Conservation (phyloP, 2,888 invertebrate genomes). For the Melanargia galathea region DNA sequence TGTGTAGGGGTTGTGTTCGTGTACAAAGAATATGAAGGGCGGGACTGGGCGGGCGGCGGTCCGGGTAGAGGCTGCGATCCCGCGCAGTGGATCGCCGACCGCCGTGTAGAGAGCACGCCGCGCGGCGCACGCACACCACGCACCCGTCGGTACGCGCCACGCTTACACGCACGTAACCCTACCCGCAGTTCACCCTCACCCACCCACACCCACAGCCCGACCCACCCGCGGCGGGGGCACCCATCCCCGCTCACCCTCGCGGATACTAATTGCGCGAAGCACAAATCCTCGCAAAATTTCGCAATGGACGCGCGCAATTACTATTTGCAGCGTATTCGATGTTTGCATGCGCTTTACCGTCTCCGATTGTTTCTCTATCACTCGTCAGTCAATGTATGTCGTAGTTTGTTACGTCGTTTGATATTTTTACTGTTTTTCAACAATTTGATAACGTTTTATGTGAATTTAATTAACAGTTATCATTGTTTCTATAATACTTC, state of each 20-base stretch:
- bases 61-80: constrained; percentile 59
- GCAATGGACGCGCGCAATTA: constrained; percentile 44
- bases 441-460: not conserved
- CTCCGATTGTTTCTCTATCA: constrained; percentile 25
- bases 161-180: constrained; percentile 64
- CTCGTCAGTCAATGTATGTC: constrained; percentile 34
- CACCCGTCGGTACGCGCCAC: constrained; percentile 78
- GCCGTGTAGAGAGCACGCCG: constrained; percentile 77
- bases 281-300: constrained; percentile 40
- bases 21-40: constrained; percentile 43
- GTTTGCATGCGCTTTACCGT: constrained; percentile 44
- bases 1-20: constrained; percentile 43
- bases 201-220: constrained; percentile 34
- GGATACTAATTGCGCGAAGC: constrained; percentile 61
- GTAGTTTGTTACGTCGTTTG: constrained; percentile 28
- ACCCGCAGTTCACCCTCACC: constrained; percentile 31
- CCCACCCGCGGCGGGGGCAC: constrained; percentile 17
- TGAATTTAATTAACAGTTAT: not conserved
- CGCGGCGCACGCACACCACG: constrained; percentile 66
- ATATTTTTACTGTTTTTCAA: constrained; percentile 12
- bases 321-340: constrained; percentile 43
- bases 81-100: constrained; percentile 74
- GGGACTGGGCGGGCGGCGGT: constrained; percentile 59
- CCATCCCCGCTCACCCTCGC: constrained; percentile 42
- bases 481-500: not conserved